Base-by-base conservation (phyloP, 2,888 invertebrate species). In the Ypsolopha scabrella region DNA sequence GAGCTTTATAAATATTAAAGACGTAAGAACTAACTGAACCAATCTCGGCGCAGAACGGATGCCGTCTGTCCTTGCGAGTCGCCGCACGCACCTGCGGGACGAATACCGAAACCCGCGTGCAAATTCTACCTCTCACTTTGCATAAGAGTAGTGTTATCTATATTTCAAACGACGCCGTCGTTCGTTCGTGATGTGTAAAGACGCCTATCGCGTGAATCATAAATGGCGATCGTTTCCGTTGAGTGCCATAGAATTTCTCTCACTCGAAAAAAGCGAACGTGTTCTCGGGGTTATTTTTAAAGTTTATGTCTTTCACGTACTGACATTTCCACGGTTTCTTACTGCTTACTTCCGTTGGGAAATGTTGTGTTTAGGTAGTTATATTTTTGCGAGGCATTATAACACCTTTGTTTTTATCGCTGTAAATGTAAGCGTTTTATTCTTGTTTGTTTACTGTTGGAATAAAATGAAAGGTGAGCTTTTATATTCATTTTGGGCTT, bases 1-100 rank as follows among this genome's bases (percentile, higher is more conserved):
- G 66, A 64, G 72, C 70, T 75, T 78, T 75, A 77, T 80, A 82
- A 80, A 81, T 80, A 82, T 80, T 81, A 77, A 81, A 76, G 72
- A 76, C 72, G 73, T 13, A 41, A n/a, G 72, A 81, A 78, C 73
- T 77, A 75, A 72, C 68, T 65, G 63, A 69, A 71, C 72, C 75
- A 80, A 83, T 83, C 80, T 82, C 77, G 64, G 70, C 69, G 71
- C 24, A 24, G 75, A 68, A 65, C 57, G 72, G 68, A 71, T 73
- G 76, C 74, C 72, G 77, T 77, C 77, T 70, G 75, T 72, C 65
- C 68, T 67, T 62, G 65, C 65, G 65, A 65, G 64, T 60, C 61
- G 53, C 60, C 65, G 63, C 64, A 59, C 66, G 61, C 67, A 67
- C 73, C 72, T 65, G 49, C 63, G 75, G 78, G 78, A 76, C 70